phyloP scores from a whole-genome alignment of 1,140 invertebrate genomes.

The Bombus balteatus region DNA sequence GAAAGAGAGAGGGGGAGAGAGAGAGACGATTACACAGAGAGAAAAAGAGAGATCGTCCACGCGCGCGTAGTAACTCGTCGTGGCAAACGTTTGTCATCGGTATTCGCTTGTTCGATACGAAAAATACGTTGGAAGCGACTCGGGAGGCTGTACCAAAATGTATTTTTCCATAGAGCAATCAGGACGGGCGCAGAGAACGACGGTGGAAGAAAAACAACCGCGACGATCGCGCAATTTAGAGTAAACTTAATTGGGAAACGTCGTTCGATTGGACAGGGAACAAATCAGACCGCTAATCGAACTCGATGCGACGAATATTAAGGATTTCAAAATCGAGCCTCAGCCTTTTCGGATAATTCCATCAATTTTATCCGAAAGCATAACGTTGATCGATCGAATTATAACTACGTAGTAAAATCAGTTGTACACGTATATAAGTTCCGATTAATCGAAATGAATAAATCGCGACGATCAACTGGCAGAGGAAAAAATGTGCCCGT shows the following conservation, averaged over 20 bases:
- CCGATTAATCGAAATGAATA: neutral
- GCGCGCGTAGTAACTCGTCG: constrained; percentile 20
- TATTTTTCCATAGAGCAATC: constrained; percentile 43
- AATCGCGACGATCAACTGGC: neutral
- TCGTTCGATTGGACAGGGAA: constrained; percentile 68
- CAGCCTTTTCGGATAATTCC: neutral
- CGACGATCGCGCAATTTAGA: constrained; percentile 75
- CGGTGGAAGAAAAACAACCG: constrained; percentile 46
- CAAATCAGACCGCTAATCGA: constrained; percentile 37
- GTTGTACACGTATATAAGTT: too few relatives aligned
- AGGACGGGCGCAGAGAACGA: neutral
- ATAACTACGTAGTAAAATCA: too few relatives aligned
- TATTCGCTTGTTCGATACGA: neutral
- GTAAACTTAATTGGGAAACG: constrained; percentile 81
- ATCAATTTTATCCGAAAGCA: neutral
- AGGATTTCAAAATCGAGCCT: neutral
- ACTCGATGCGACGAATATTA: constrained; percentile 25
- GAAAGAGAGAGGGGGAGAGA: too few relatives aligned
- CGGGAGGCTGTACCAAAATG: constrained; percentile 22
- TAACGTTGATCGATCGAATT: neutral
- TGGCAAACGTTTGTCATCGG: constrained; percentile 32
- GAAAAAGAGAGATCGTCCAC: too few relatives aligned
- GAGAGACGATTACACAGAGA: neutral
- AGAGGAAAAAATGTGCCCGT: neutral
- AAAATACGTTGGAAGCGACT: constrained; percentile 19